Percentiles rank a stretch among this genome's conserved stretches.
These are phyloP conservation scores for Microctenopoma steveboyesi DNA, from an alignment of 2,797 vertebrate genomes.

Conservation along the genomic window DNA sequence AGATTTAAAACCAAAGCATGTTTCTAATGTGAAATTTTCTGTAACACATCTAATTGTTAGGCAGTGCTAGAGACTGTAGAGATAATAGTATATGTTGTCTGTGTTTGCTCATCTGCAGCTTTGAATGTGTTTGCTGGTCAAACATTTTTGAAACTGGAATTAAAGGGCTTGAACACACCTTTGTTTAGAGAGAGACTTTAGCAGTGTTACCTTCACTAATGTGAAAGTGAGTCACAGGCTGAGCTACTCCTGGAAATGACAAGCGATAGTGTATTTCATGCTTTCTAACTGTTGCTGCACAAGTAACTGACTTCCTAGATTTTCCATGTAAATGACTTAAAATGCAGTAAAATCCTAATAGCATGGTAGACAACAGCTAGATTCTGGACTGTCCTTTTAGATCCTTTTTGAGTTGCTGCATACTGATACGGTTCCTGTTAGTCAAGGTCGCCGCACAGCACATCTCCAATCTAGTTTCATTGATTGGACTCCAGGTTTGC, in stretches of 20 bases:
- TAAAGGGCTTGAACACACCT: slow-evolving; percentile 54
- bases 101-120: slow-evolving; percentile 29
- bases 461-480: no score
- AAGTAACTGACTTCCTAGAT: not conserved
- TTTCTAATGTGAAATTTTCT: not conserved
- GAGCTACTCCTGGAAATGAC: no score
- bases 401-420: no score
- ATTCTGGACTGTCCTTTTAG: no score
- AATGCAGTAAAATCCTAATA: not conserved
- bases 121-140: slow-evolving; percentile 58
- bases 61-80: not conserved
- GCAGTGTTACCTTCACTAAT: no score
- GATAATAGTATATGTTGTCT: not conserved
- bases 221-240: no score
- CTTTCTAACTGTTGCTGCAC: not conserved
- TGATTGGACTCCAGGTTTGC: no score
- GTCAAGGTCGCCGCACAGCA: no score
- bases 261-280: not conserved
- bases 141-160: slow-evolving; percentile 36
- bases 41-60: not conserved
- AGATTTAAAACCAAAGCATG: not conserved
- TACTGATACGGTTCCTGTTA: no score
- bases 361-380: not conserved
- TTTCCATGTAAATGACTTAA: not conserved
- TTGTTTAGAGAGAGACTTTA: slow-evolving; percentile 48